phyloP scores from a whole-genome alignment of 2,888 invertebrate species.

The Erannis defoliaria region DNA sequence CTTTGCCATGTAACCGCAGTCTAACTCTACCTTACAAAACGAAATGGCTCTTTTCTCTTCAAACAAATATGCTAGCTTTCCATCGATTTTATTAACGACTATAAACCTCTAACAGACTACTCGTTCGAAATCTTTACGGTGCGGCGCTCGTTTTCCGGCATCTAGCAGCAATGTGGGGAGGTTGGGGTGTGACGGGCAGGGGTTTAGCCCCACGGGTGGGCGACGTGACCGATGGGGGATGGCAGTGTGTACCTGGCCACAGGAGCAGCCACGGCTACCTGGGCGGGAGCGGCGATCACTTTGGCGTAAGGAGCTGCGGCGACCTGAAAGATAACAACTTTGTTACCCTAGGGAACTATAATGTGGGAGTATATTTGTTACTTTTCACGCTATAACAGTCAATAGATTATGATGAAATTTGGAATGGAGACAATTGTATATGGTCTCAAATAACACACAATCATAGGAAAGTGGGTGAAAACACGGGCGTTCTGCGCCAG shows the following conservation, averaged over 20 bases:
- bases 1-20: conserved; percentile 56
- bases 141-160: conserved; percentile 32
- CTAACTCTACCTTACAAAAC: conserved; percentile 43
- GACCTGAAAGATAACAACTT: neutral
- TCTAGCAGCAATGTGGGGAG: conserved; percentile 52
- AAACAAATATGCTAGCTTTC: conserved; percentile 19
- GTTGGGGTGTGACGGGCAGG: conserved; percentile 42
- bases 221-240: conserved; percentile 50
- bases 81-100: conserved; percentile 25
- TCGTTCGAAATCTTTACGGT: conserved; percentile 35
- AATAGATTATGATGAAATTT: too few species aligned
- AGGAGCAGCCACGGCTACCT: conserved; percentile 70
- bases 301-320: conserved; percentile 41
- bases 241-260: conserved; percentile 62
- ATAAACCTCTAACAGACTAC: conserved; percentile 14
- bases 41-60: conserved; percentile 24
- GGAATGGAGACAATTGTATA: too few species aligned
- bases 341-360: too few species aligned
- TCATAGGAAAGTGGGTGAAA: too few species aligned
- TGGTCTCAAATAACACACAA: too few species aligned
- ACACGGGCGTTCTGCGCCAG: too few species aligned
- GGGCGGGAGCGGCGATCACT: conserved; percentile 68
- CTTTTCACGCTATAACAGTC: neutral
- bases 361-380: too few species aligned
- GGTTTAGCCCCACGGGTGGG: conserved; percentile 76